phyloP scores from a whole-genome alignment of 1,140 invertebrate genomes.

The Coenobita brevimanus region DNA sequence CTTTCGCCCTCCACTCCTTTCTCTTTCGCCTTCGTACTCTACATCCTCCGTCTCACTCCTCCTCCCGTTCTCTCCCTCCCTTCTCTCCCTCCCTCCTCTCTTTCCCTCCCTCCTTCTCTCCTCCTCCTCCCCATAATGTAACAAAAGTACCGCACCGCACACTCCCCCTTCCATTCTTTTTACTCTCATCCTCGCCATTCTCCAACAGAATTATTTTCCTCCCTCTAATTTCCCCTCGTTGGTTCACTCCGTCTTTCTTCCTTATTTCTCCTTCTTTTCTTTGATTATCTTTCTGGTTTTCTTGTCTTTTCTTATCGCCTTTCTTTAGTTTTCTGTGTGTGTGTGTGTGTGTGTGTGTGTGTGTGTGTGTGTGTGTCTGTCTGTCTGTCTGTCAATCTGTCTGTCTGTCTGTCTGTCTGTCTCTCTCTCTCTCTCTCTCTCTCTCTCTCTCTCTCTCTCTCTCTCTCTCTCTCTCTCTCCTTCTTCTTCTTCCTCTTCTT shows the following conservation, averaged over 20 bases:
- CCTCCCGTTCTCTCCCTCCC: too few relatives aligned
- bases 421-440: conserved; percentile 4
- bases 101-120: background rate
- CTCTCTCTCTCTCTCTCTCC: background rate
- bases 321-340: too few relatives aligned
- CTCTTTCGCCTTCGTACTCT: too few relatives aligned
- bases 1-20: background rate
- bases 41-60: too few relatives aligned
- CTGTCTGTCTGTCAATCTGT: too few relatives aligned
- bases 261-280: background rate
- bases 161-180: background rate
- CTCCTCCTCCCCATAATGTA: background rate
- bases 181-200: background rate
- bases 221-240: too few relatives aligned
- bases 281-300: too few relatives aligned
- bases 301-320: too few relatives aligned
- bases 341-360: background rate
- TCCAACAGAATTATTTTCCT: too few relatives aligned
- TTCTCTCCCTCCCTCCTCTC: background rate
- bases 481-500: background rate
- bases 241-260: too few relatives aligned
- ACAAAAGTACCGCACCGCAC: too few relatives aligned
- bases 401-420: conserved; percentile 1
- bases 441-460: background rate
- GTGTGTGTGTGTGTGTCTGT: background rate